Evolutionary conservation across 2,888 invertebrate species (phyloP).

Genomic region (Diabrotica balteata): DNA sequence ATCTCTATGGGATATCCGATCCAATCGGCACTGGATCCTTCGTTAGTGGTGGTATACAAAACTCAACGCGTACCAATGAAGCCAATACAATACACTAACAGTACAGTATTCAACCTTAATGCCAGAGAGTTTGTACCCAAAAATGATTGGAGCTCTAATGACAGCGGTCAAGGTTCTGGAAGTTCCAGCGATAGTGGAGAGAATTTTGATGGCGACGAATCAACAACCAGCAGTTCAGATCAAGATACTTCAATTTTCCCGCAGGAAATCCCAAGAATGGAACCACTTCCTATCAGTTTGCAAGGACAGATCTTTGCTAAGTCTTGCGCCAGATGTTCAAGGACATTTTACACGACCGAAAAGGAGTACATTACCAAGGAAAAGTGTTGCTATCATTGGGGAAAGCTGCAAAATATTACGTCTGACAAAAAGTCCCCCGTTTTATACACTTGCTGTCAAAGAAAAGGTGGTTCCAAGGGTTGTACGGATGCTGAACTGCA

Average conservation of each 20-base stretch:
- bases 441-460: conserved; percentile 71
- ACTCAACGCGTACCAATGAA: conserved; percentile 10
- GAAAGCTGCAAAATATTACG: conserved; percentile 65
- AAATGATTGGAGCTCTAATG: conserved; percentile 37
- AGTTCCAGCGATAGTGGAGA: conserved; percentile 60
- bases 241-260: too few relatives aligned
- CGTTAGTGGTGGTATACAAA: conserved; percentile 19
- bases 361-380: conserved; percentile 73
- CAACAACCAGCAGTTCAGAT: conserved; percentile 65
- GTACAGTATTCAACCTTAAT: conserved; percentile 67
- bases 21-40: conserved; percentile 60
- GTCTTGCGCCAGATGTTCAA: conserved; percentile 39
- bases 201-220: conserved; percentile 49
- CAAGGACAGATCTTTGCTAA: too few relatives aligned
- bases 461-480: conserved; percentile 64
- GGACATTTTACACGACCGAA: conserved; percentile 39
- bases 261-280: too few relatives aligned
- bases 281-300: too few relatives aligned
- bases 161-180: conserved; percentile 56
- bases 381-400: conserved; percentile 89
- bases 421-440: conserved; percentile 33
- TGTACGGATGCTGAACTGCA: conserved; percentile 73
- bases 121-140: conserved; percentile 72
- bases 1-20: conserved; percentile 76
- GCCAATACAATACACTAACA: conserved; percentile 2